Conservation (phyloP, 2,888 invertebrate genomes). For the Lasioglossum morio region DNA sequence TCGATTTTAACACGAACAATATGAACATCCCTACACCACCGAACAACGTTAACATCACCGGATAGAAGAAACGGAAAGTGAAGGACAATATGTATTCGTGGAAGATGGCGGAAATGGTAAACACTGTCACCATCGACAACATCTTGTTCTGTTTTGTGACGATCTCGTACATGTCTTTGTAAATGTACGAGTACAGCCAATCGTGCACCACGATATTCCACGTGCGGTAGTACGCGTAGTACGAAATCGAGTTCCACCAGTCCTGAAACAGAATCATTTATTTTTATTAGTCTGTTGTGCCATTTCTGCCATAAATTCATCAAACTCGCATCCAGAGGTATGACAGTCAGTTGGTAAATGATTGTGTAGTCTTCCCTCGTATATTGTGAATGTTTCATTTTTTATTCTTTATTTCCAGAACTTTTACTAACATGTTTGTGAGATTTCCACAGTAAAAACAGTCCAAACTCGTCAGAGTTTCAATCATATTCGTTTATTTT, state of each 20-base stretch:
- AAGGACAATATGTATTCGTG: slow-evolving; percentile 95
- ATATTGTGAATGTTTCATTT: too few relatives aligned
- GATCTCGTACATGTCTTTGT: slow-evolving; percentile 87
- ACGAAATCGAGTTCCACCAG: slow-evolving; percentile 91
- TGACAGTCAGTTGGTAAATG: background rate
- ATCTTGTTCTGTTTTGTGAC: slow-evolving; percentile 84
- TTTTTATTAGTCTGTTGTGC: too few relatives aligned
- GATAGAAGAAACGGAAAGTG: slow-evolving; percentile 94
- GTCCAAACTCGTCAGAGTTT: too few relatives aligned
- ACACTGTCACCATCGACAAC: slow-evolving; percentile 88
- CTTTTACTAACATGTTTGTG: too few relatives aligned
- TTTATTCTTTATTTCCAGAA: too few relatives aligned
- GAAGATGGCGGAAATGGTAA: slow-evolving; percentile 92
- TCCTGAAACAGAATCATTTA: slow-evolving; percentile 27
- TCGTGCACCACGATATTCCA: slow-evolving; percentile 98
- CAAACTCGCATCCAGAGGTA: background rate
- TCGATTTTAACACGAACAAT: slow-evolving; percentile 85
- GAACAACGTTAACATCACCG: slow-evolving; percentile 92
- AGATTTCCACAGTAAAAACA: too few relatives aligned
- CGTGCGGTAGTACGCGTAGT: slow-evolving; percentile 93
- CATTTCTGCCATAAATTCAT: background rate
- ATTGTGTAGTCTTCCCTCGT: background rate
- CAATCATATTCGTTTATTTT: too few relatives aligned
- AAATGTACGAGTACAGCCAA: slow-evolving; percentile 96
- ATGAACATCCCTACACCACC: slow-evolving; percentile 88